These are phyloP conservation scores for Sylvia atricapilla DNA, from an alignment of 2,113 vertebrate species.

Conservation along the genomic window DNA sequence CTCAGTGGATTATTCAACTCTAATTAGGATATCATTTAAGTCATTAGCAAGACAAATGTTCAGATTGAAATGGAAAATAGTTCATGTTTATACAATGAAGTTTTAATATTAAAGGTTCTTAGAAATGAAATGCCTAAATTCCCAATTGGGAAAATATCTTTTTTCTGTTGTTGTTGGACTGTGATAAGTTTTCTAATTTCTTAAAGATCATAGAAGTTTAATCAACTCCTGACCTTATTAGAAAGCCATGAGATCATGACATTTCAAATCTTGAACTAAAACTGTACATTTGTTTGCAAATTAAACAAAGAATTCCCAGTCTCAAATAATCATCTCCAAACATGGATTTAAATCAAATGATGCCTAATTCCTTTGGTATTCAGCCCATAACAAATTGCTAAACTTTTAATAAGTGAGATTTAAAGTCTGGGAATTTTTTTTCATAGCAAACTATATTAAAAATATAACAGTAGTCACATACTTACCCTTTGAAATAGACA, in stretches of 20 bases:
- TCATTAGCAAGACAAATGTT: constrained; percentile 18
- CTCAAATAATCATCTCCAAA: background rate
- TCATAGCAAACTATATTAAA: background rate
- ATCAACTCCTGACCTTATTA: background rate
- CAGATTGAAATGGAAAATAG: background rate
- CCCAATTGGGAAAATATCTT: background rate
- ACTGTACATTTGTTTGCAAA: background rate
- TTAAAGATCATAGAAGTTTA: background rate
- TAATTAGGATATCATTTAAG: constrained; percentile 4
- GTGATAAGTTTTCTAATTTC: background rate
- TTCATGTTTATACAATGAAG: background rate
- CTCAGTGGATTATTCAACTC: background rate
- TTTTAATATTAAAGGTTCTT: background rate
- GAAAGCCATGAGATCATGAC: background rate
- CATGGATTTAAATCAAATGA: background rate
- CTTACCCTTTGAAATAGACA: background rate
- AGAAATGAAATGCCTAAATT: background rate
- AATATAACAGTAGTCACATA: background rate
- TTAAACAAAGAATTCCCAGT: background rate
- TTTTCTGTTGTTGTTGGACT: background rate
- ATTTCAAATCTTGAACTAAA: background rate
- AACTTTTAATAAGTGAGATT: background rate
- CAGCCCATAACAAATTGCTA: background rate
- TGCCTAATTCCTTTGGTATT: background rate
- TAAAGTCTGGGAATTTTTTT: background rate